Evolutionary conservation across 2,888 invertebrate species (phyloP).

Genomic region (Volucella zonaria): DNA sequence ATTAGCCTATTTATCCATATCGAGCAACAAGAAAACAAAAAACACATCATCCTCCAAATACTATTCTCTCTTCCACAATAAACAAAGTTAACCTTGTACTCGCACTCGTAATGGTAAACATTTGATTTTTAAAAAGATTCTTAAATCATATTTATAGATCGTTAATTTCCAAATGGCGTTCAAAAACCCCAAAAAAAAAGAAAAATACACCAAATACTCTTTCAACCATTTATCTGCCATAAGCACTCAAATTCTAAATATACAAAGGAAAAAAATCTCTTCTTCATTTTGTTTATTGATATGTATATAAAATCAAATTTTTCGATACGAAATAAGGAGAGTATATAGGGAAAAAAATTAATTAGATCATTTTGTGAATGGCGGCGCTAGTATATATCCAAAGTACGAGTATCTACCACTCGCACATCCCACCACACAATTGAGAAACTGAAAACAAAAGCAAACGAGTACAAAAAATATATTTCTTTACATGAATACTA

Average conservation of each 20-base stretch:
- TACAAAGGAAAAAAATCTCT: neutral
- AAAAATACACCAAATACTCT: conserved; percentile 1
- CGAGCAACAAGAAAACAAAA: conserved; percentile 32
- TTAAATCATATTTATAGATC: conserved; percentile 42
- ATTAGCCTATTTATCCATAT: too few relatives aligned
- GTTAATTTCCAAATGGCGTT: conserved; percentile 29
- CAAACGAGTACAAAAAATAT: neutral
- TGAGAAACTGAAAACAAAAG: conserved; percentile 8
- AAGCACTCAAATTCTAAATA: conserved; percentile 16
- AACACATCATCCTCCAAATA: conserved; percentile 16
- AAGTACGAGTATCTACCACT: conserved; percentile 30
- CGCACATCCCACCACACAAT: conserved; percentile 9
- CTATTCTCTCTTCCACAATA: conserved; percentile 18
- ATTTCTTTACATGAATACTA: neutral
- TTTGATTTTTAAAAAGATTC: neutral
- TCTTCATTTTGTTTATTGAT: conserved; percentile 47
- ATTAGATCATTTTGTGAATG: conserved; percentile 33
- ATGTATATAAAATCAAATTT: conserved; percentile 27
- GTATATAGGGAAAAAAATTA: neutral
- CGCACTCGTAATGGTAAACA: neutral
- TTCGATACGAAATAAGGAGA: neutral
- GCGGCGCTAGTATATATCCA: conserved; percentile 31
- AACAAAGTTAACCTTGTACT: conserved; percentile 25
- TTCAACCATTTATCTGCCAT: conserved; percentile 8
- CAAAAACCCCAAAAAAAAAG: neutral